Evolutionary conservation across 2,888 invertebrate species (phyloP).

Genomic region (Nebria salina): DNA sequence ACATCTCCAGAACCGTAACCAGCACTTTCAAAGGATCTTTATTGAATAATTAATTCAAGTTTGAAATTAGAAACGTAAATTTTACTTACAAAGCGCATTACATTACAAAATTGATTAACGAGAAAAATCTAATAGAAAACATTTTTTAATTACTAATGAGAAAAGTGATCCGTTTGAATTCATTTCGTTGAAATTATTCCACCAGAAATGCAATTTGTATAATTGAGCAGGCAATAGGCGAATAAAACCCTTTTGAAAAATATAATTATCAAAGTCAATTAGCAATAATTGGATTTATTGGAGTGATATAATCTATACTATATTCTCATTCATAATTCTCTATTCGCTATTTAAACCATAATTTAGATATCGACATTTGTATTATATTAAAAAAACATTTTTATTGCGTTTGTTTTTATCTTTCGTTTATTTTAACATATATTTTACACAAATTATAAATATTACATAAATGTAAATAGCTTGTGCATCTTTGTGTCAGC

Average conservation of each 20-base stretch:
- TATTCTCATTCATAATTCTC: neutral
- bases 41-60: neutral
- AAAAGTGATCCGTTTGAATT: neutral
- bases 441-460: neutral
- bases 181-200: neutral
- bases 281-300: neutral
- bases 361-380: no score
- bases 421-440: neutral
- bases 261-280: neutral
- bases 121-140: neutral
- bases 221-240: neutral
- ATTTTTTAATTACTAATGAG: constrained; percentile 1
- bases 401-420: no score
- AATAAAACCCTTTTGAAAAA: neutral
- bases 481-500: neutral
- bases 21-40: neutral
- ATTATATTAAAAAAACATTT: no score
- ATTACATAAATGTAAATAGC: neutral
- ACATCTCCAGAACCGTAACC: constrained; percentile 8
- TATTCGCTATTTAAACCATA: no score
- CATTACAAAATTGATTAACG: neutral
- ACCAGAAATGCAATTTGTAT: neutral
- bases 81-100: neutral
- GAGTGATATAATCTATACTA: neutral
- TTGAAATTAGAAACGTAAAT: neutral